These are phyloP conservation scores for Agapostemon virescens DNA, from an alignment of 2,888 invertebrate genomes.

Conservation along the genomic window DNA sequence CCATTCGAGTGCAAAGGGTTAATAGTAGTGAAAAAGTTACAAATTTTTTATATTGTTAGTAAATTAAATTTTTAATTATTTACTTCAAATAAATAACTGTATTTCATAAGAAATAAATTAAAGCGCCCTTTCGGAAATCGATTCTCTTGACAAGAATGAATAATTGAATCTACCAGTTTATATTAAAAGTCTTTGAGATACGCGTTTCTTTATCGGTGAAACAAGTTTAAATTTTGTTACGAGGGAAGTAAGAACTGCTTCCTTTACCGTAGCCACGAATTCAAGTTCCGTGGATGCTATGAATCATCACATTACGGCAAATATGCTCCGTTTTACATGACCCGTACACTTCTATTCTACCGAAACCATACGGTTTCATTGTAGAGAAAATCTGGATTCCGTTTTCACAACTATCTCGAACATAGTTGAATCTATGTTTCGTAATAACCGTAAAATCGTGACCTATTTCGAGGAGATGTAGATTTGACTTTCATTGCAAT, in stretches of 20 bases:
- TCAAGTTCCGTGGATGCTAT: background rate
- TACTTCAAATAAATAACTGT: no score
- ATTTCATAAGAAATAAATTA: no score
- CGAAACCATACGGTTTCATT: conserved; percentile 9
- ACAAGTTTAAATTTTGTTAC: background rate
- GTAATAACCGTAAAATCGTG: conserved; percentile 1
- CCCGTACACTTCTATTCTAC: conserved; percentile 14
- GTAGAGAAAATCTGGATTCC: conserved; percentile 2
- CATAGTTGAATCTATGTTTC: background rate
- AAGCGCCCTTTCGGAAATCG: background rate
- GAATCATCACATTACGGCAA: background rate
- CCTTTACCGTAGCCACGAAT: background rate
- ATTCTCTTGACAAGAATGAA: background rate
- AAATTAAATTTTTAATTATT: no score
- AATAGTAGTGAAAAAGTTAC: no score
- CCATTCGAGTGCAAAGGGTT: no score
- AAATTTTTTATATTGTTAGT: no score
- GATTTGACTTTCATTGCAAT: conserved; percentile 2
- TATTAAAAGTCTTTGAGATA: background rate
- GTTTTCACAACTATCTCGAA: background rate
- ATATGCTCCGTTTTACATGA: conserved; percentile 8
- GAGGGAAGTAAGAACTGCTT: background rate
- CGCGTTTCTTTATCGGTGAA: background rate
- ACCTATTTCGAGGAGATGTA: background rate
- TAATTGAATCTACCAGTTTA: background rate